Percentiles rank a stretch among this genome's conserved stretches.
These are phyloP conservation scores for Druon quercuslanigerum DNA, from an alignment of 1,140 invertebrate species.

Conservation along the genomic window DNA sequence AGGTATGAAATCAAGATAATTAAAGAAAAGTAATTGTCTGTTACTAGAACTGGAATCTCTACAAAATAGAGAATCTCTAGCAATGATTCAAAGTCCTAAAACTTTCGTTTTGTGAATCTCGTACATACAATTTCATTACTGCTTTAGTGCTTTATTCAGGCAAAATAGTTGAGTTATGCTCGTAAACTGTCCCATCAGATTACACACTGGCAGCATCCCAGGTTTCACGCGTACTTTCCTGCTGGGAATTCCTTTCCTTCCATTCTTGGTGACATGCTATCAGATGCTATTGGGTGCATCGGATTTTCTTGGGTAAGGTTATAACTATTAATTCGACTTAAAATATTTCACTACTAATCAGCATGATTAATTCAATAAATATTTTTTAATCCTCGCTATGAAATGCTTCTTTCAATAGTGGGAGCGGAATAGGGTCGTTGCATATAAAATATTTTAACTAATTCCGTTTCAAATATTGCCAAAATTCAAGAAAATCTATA, in stretches of 20 bases:
- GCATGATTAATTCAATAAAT: not conserved
- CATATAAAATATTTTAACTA: too few relatives aligned
- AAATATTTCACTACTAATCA: not conserved
- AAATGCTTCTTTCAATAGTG: too few relatives aligned
- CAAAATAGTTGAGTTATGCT: constrained; percentile 12
- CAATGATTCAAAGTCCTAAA: not conserved
- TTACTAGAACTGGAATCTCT: too few relatives aligned
- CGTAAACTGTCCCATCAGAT: constrained; percentile 75
- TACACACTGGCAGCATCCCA: constrained; percentile 99
- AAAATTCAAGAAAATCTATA: too few relatives aligned
- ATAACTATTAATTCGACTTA: not conserved
- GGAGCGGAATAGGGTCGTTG: too few relatives aligned
- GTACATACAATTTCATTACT: constrained; percentile 17
- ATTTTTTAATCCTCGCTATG: not conserved
- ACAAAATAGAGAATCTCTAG: too few relatives aligned
- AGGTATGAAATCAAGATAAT: too few relatives aligned
- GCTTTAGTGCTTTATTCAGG: constrained; percentile 1
- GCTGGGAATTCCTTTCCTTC: constrained; percentile 98
- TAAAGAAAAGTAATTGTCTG: too few relatives aligned
- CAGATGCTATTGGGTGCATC: constrained; percentile 96
- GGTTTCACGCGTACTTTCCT: constrained; percentile 99
- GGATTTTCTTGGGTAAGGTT: constrained; percentile 97
- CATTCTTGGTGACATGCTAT: constrained; percentile 98
- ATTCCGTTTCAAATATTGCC: too few relatives aligned
- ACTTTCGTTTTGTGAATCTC: constrained; percentile 2